Percentiles rank a stretch among this genome's conserved stretches.
Conservation (phyloP, 1,140 invertebrate genomes). For the Drosophila prosaltans region DNA sequence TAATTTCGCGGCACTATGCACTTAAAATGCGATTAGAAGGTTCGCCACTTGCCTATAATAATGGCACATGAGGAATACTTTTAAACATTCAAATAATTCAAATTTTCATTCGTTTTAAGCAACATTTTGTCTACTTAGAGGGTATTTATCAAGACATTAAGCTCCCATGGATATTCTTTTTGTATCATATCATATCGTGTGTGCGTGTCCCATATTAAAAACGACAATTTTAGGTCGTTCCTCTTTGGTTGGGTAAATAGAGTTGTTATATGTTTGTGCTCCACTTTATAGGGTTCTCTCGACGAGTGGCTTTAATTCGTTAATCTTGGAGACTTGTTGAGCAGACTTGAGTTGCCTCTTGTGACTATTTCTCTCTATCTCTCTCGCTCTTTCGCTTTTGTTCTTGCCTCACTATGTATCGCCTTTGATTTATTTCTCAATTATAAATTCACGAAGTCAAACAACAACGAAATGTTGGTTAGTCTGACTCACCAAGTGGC, state of each 20-base stretch:
- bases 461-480: constrained; percentile 33
- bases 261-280: constrained; percentile 37
- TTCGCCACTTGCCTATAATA: too few relatives aligned
- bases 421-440: constrained; percentile 59
- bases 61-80: too few relatives aligned
- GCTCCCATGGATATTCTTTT: not conserved
- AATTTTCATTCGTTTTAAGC: too few relatives aligned
- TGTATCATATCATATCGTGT: constrained; percentile 28
- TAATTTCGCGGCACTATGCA: too few relatives aligned
- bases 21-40: too few relatives aligned
- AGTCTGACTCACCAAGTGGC: constrained; percentile 47
- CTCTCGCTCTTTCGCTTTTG: not conserved
- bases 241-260: constrained; percentile 46
- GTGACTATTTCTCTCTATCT: constrained; percentile 1
- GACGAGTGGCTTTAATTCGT: constrained; percentile 56
- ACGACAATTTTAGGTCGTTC: constrained; percentile 73
- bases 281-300: constrained; percentile 23
- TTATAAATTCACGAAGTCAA: constrained; percentile 41
- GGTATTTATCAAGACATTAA: not conserved
- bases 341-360: constrained; percentile 2
- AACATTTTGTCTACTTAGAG: not conserved
- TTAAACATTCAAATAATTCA: too few relatives aligned
- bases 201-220: constrained; percentile 62
- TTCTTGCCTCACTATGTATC: not conserved
- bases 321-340: constrained; percentile 52